phyloP scores from a whole-genome alignment of 2,113 vertebrate genomes.

The Elachura formosa region DNA sequence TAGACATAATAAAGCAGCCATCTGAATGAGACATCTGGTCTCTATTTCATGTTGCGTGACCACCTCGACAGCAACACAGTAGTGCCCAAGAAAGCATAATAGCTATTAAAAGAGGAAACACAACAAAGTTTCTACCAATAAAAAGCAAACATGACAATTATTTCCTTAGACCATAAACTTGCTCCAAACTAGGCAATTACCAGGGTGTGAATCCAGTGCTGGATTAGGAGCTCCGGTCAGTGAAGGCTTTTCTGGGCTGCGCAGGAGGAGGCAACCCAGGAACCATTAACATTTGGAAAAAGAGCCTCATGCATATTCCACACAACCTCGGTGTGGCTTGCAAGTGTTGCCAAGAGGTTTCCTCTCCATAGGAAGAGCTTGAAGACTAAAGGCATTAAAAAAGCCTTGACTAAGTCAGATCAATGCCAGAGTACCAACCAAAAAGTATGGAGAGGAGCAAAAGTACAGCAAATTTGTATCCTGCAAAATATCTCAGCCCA shows the following conservation, averaged over 20 bases:
- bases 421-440: neutral
- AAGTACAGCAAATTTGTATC: neutral
- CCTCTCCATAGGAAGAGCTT: neutral
- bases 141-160: neutral
- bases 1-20: too few species aligned
- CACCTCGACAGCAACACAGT: neutral
- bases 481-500: neutral
- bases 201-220: neutral
- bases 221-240: neutral
- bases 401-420: neutral
- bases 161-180: neutral
- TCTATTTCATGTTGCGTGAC: too few species aligned
- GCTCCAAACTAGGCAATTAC: neutral
- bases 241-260: neutral
- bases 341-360: neutral
- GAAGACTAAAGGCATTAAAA: neutral
- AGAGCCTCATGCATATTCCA: neutral
- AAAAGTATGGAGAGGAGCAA: neutral
- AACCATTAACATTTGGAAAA: neutral
- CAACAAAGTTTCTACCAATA: neutral
- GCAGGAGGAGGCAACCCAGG: neutral
- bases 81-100: accelerated
- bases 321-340: neutral
- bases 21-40: too few species aligned
- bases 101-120: neutral